Evolutionary conservation across 2,113 vertebrate genomes (phyloP).

Genomic region (Varanus komodoensis): DNA sequence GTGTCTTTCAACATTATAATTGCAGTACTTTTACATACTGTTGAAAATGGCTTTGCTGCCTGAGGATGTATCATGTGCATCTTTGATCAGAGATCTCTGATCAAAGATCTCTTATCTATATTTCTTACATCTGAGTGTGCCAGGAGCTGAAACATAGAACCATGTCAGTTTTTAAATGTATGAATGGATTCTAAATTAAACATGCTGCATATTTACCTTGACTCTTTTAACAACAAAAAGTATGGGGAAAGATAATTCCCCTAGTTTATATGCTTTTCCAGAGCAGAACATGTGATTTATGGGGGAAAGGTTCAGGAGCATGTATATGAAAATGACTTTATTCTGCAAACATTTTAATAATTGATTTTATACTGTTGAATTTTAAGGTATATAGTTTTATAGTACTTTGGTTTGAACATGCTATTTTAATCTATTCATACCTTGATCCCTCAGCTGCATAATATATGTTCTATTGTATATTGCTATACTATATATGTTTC

Average conservation of each 20-base stretch:
- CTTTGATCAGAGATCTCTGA: not conserved
- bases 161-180: not conserved
- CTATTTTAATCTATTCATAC: too few species aligned
- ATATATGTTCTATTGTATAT: too few species aligned
- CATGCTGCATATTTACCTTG: not conserved
- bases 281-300: too few species aligned
- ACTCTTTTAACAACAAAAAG: not conserved
- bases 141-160: not conserved
- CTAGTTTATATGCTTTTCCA: not conserved
- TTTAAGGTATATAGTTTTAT: too few species aligned
- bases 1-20: not conserved
- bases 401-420: too few species aligned
- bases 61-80: not conserved
- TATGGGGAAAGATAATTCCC: not conserved
- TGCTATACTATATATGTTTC: too few species aligned
- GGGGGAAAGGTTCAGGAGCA: too few species aligned
- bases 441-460: too few species aligned
- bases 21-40: not conserved
- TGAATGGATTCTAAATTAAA: not conserved
- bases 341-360: too few species aligned
- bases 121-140: constrained; percentile 4
- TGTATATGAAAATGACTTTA: not conserved
- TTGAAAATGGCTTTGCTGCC: not conserved
- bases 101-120: not conserved
- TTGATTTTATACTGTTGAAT: too few species aligned